phyloP scores from a whole-genome alignment of 2,113 vertebrate species.

The Amazona guildingii region DNA sequence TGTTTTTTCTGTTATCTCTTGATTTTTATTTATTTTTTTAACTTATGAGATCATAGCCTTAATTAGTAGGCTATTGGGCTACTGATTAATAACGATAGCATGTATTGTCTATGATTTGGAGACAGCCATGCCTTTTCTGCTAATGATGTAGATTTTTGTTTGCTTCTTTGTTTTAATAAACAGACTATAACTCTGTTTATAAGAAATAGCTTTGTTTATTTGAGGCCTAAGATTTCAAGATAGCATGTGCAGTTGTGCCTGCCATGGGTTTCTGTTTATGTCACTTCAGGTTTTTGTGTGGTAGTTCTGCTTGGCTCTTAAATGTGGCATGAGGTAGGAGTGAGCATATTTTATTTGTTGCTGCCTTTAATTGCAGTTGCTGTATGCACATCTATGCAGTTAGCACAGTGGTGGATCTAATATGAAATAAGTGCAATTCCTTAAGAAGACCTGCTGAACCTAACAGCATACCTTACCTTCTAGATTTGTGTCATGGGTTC shows the following conservation, averaged over 20 bases:
- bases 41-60: neutral
- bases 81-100: neutral
- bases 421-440: neutral
- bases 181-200: neutral
- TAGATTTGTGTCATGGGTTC: neutral
- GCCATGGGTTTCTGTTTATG: neutral
- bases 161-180: neutral
- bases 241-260: neutral
- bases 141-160: neutral
- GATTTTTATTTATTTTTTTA: neutral
- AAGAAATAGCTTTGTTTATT: neutral
- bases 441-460: neutral
- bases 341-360: neutral
- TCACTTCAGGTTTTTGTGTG: neutral
- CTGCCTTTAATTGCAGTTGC: neutral
- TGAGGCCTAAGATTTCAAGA: neutral
- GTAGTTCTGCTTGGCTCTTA: neutral
- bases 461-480: neutral
- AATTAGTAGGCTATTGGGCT: neutral
- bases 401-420: neutral
- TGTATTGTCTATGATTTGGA: neutral
- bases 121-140: neutral
- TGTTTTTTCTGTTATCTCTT: neutral
- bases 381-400: neutral
- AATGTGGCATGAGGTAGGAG: neutral